Percentiles rank a stretch among this genome's conserved stretches.
phyloP scores from a whole-genome alignment of 2,113 vertebrate species.

The Thymallus thymallus region DNA sequence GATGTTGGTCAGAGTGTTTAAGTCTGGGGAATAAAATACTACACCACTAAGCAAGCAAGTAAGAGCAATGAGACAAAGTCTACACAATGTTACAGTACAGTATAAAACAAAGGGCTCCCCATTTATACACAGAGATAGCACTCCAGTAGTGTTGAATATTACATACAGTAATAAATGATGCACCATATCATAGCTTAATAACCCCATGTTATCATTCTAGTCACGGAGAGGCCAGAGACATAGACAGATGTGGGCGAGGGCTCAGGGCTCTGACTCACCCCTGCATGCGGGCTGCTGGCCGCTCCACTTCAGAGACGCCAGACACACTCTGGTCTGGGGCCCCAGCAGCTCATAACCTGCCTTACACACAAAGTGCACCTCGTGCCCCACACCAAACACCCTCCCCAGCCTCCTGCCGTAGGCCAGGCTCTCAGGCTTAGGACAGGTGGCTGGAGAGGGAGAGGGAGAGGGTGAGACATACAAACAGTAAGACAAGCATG shows the following conservation, averaged over 20 bases:
- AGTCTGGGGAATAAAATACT: too few relatives aligned
- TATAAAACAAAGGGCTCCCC: too few relatives aligned
- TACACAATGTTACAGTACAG: too few relatives aligned
- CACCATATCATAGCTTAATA: neutral
- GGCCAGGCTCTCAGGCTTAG: conserved; percentile 58
- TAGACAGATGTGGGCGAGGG: too few relatives aligned
- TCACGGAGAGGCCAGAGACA: neutral
- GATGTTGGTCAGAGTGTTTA: too few relatives aligned
- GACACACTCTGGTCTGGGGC: conserved; percentile 72
- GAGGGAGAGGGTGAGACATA: neutral
- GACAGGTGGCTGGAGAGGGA: conserved; percentile 69
- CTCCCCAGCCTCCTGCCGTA: conserved; percentile 77
- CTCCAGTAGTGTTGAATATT: neutral
- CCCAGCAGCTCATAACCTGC: conserved; percentile 76
- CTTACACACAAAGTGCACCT: conserved; percentile 80
- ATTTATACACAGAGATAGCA: too few relatives aligned
- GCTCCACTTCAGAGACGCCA: conserved; percentile 78
- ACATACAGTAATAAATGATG: neutral
- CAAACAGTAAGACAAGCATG: neutral
- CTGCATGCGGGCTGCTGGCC: conserved; percentile 78
- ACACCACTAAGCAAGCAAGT: too few relatives aligned
- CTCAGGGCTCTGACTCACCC: conserved; percentile 56
- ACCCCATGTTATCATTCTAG: neutral
- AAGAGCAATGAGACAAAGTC: too few relatives aligned
- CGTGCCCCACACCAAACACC: conserved; percentile 69